Conservation (phyloP, 2,113 vertebrate genomes). For the Campylomormyrus numenius region DNA sequence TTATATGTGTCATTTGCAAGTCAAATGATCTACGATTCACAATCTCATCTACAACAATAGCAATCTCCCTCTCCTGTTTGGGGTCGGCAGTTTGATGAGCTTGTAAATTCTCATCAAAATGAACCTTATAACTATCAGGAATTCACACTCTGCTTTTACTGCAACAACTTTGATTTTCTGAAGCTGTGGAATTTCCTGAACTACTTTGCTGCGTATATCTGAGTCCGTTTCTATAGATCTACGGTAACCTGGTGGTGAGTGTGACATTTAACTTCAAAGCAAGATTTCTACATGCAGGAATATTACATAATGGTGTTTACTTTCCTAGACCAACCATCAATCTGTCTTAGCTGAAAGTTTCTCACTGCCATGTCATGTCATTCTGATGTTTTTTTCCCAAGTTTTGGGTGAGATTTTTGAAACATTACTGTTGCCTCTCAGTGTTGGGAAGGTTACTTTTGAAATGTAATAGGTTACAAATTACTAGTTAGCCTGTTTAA, state of each 20-base stretch:
- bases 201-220: background rate
- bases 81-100: background rate
- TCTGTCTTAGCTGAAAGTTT: background rate
- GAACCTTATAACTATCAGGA: background rate
- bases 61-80: background rate
- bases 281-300: background rate
- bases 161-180: background rate
- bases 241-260: background rate
- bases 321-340: background rate
- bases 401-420: background rate
- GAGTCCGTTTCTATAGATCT: background rate
- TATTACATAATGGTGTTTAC: background rate
- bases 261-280: background rate
- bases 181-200: background rate
- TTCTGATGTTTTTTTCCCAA: background rate
- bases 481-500: background rate
- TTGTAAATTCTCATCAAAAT: background rate
- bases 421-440: background rate
- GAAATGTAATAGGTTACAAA: background rate
- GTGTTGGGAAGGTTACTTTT: background rate
- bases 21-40: background rate
- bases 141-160: background rate
- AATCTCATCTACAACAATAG: background rate
- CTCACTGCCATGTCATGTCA: background rate
- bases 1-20: background rate